Conservation (phyloP, 2,113 vertebrate species). For the Notechis scutatus region DNA sequence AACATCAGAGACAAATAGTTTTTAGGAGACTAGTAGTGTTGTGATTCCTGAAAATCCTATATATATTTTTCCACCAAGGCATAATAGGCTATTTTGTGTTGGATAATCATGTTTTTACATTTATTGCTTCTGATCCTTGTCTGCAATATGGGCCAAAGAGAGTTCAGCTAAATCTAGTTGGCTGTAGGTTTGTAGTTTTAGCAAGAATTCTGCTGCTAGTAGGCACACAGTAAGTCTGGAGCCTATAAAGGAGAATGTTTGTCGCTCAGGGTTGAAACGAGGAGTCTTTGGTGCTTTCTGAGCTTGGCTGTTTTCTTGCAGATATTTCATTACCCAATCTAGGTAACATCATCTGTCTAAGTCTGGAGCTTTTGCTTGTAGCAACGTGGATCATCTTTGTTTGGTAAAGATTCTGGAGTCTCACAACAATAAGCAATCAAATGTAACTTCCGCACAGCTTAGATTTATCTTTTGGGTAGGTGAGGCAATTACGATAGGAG, state of each 20-base stretch:
- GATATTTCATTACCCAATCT: neutral
- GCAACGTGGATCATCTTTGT: neutral
- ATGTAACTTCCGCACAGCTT: neutral
- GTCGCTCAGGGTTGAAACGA: neutral
- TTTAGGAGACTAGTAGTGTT: neutral
- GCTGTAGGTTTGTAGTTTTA: neutral
- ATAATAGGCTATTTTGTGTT: neutral
- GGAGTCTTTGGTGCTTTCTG: neutral
- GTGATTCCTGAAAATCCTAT: neutral
- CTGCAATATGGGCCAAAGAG: neutral
- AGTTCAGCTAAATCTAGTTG: neutral
- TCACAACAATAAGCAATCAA: neutral
- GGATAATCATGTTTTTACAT: neutral
- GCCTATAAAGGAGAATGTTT: neutral
- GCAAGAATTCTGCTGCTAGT: neutral
- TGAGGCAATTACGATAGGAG: neutral
- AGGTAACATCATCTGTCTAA: neutral
- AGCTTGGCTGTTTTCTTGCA: neutral
- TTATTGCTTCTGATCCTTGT: neutral
- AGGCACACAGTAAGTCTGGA: neutral
- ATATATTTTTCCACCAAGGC: neutral
- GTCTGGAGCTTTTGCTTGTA: neutral
- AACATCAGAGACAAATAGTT: neutral
- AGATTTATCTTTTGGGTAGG: neutral
- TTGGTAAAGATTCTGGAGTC: neutral